These are phyloP conservation scores for Hyposmocoma kahamanoa DNA, from an alignment of 1,140 invertebrate species.

Conservation along the genomic window DNA sequence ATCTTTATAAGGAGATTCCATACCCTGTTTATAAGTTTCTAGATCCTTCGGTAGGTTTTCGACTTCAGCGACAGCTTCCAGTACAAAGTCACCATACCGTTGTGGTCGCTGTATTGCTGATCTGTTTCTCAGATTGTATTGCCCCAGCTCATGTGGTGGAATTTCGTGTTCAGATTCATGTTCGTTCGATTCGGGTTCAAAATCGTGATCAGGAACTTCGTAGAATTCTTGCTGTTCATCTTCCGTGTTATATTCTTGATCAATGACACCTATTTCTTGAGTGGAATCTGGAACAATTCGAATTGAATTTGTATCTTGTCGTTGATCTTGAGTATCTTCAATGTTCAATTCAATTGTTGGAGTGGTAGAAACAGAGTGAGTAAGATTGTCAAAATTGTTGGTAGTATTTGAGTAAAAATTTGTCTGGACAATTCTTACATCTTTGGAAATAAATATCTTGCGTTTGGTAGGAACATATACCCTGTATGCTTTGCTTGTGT, in stretches of 20 bases:
- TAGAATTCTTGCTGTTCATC: neutral
- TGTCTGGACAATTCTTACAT: neutral
- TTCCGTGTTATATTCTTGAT: neutral
- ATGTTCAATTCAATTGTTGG: neutral
- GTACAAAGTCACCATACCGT: conserved; percentile 3
- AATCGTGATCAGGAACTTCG: neutral
- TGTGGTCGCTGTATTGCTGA: neutral
- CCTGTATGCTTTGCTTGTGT: neutral
- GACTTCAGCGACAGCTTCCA: conserved; percentile 6
- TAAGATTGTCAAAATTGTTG: neutral
- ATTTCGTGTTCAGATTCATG: neutral
- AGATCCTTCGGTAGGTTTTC: conserved; percentile 2
- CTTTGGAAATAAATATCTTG: neutral
- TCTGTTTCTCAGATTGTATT: conserved; percentile 5
- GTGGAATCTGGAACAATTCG: neutral
- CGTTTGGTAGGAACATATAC: neutral
- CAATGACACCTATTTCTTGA: neutral
- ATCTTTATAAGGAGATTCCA: conserved; percentile 5
- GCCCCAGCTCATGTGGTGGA: neutral
- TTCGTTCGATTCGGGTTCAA: neutral
- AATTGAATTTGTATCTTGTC: neutral
- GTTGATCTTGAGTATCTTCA: neutral
- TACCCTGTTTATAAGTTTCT: conserved; percentile 3
- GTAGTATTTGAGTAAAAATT: neutral
- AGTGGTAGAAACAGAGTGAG: neutral